These are phyloP conservation scores for Atherix ibis DNA, from an alignment of 2,888 invertebrate genomes.

Conservation along the genomic window DNA sequence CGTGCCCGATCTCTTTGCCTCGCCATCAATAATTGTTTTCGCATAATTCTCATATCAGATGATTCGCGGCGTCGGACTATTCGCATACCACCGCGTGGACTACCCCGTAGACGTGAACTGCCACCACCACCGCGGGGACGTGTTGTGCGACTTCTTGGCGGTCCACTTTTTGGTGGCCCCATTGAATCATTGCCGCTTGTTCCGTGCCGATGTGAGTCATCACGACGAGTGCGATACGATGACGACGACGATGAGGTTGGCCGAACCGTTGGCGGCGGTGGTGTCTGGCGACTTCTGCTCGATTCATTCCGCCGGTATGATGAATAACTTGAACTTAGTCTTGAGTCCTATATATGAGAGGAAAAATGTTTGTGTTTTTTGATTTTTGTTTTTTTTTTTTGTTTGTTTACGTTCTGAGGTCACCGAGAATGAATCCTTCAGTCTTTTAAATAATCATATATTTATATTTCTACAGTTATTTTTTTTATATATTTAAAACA, in stretches of 20 bases:
- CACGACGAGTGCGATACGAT: constrained; percentile 15
- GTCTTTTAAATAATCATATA: constrained; percentile 1
- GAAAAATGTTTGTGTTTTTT: constrained; percentile 15
- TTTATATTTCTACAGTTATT: constrained; percentile 3
- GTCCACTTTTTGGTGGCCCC: constrained; percentile 29
- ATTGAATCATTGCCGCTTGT: constrained; percentile 14
- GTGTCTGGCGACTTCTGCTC: constrained; percentile 21
- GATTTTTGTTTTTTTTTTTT: constrained; percentile 14
- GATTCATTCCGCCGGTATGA: constrained; percentile 25
- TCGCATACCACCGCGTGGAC: constrained; percentile 21
- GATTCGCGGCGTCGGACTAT: constrained; percentile 23
- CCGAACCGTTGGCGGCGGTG: constrained; percentile 16
- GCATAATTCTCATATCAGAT: constrained; percentile 28
- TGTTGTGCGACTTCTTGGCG: constrained; percentile 24
- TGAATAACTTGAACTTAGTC: constrained; percentile 21
- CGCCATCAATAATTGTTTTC: constrained; percentile 27
- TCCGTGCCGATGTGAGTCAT: constrained; percentile 10
- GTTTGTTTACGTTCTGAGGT: constrained; percentile 14
- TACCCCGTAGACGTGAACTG: constrained; percentile 8
- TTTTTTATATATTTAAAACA: constrained; percentile 1
- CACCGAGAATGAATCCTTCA: constrained; percentile 1
- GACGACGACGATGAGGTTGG: constrained; percentile 20
- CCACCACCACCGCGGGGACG: constrained; percentile 23
- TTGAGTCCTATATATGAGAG: constrained; percentile 18
- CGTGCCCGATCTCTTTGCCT: constrained; percentile 31